phyloP scores from a whole-genome alignment of 2,797 vertebrate genomes.

The Chaetodon trifasciatus region DNA sequence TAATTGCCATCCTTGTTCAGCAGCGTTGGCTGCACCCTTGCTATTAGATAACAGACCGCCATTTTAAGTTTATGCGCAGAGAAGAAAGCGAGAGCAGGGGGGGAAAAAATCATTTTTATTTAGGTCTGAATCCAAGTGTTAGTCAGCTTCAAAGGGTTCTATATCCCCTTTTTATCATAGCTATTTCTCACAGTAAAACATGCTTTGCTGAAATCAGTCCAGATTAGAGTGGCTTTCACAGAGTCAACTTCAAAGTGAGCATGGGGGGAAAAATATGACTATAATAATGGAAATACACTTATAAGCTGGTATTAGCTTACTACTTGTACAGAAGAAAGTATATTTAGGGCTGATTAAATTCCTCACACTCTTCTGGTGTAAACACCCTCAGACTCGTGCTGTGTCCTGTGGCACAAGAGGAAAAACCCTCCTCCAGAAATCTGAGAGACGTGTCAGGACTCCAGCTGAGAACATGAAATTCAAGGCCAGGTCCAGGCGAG shows the following conservation, averaged over 20 bases:
- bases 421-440: not conserved
- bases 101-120: constrained; percentile 57
- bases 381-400: constrained; percentile 22
- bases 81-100: constrained; percentile 1
- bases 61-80: constrained; percentile 53
- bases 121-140: constrained; percentile 63
- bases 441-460: constrained; percentile 4
- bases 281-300: constrained; percentile 65
- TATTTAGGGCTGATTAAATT: constrained; percentile 61
- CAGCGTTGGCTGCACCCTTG: constrained; percentile 20
- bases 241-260: constrained; percentile 76
- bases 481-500: not conserved
- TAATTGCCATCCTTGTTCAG: not conserved
- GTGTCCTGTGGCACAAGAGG: constrained; percentile 4
- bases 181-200: constrained; percentile 77
- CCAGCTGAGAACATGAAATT: constrained; percentile 33
- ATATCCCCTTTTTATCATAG: constrained; percentile 59
- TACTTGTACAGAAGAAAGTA: constrained; percentile 56
- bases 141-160: constrained; percentile 79
- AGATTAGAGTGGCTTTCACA: constrained; percentile 79
- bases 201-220: constrained; percentile 73
- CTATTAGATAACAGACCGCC: constrained; percentile 40
- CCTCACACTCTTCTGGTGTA: constrained; percentile 10
- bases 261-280: constrained; percentile 18
- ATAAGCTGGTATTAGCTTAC: constrained; percentile 67